Evolutionary conservation across 2,113 vertebrate species (phyloP).

Genomic region (Tonatia bakeri): DNA sequence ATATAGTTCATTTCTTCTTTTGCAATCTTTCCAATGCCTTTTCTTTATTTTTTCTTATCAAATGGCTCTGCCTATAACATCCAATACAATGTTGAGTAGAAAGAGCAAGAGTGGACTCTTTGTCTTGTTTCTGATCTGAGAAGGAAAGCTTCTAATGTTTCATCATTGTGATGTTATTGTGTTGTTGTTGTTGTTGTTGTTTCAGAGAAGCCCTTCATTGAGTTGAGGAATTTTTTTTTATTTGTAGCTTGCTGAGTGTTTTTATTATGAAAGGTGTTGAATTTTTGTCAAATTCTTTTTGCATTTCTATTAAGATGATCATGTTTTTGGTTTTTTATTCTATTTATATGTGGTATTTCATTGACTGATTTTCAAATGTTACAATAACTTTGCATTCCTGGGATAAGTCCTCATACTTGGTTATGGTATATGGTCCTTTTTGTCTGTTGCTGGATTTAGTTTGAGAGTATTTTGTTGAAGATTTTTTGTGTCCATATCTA

Average conservation of each 20-base stretch:
- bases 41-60: conserved; percentile 24
- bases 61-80: conserved; percentile 7
- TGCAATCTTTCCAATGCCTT: not conserved
- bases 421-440: not conserved
- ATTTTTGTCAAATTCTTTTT: conserved; percentile 26
- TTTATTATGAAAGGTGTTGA: not conserved
- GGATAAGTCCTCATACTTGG: not conserved
- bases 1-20: conserved; percentile 28
- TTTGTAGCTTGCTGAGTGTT: not conserved
- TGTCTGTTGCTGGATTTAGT: conserved; percentile 5
- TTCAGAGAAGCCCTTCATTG: not conserved
- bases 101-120: not conserved
- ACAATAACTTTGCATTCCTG: not conserved
- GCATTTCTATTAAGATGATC: not conserved
- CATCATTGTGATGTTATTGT: not conserved
- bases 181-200: too few relatives aligned
- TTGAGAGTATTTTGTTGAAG: conserved; percentile 20
- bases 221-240: not conserved
- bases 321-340: conserved; percentile 32
- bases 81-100: not conserved
- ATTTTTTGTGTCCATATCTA: not conserved
- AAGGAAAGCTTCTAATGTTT: not conserved
- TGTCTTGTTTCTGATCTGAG: not conserved
- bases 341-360: not conserved
- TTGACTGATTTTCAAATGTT: conserved; percentile 16